A percentile compares a stretch with the other conserved stretches of the same genome.
Conservation (phyloP, 1,140 invertebrate genomes). For the Pseudomyrmex pallidus region DNA sequence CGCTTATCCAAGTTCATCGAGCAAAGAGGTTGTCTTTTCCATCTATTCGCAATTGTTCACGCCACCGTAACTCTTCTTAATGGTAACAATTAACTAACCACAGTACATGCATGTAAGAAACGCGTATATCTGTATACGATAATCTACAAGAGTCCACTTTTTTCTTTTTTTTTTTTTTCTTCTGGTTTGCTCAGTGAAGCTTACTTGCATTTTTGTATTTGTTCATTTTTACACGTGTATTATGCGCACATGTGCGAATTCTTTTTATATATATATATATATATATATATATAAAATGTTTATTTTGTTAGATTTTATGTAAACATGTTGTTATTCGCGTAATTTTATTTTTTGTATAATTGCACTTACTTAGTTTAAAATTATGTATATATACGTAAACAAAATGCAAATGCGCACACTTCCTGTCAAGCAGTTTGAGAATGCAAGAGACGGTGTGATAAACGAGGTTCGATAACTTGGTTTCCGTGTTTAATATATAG, state of each 20-base stretch:
- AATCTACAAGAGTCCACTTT: not conserved
- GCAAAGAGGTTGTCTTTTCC: not conserved
- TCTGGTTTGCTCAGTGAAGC: not conserved
- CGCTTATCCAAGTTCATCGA: conserved; percentile 11
- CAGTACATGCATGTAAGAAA: not conserved
- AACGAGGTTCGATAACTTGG: conserved; percentile 41
- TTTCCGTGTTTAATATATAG: conserved; percentile 24
- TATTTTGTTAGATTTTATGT: not conserved
- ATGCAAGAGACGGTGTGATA: conserved; percentile 39
- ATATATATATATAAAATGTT: not conserved
- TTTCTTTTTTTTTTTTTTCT: not conserved
- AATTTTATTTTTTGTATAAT: not conserved
- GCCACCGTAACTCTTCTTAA: conserved; percentile 2
- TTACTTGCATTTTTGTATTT: not conserved
- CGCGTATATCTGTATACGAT: not conserved
- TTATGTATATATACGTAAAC: not conserved
- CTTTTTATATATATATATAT: too few species aligned
- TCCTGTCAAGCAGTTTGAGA: conserved; percentile 37
- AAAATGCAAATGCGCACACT: not conserved
- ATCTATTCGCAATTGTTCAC: not conserved
- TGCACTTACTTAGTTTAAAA: not conserved
- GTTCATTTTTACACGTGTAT: not conserved
- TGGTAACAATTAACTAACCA: not conserved
- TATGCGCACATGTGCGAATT: not conserved
- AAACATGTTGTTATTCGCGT: conserved; percentile 1